Percentiles rank a stretch among this genome's conserved stretches.
phyloP scores from a whole-genome alignment of 2,888 invertebrate genomes.

The Aphrophora alni region DNA sequence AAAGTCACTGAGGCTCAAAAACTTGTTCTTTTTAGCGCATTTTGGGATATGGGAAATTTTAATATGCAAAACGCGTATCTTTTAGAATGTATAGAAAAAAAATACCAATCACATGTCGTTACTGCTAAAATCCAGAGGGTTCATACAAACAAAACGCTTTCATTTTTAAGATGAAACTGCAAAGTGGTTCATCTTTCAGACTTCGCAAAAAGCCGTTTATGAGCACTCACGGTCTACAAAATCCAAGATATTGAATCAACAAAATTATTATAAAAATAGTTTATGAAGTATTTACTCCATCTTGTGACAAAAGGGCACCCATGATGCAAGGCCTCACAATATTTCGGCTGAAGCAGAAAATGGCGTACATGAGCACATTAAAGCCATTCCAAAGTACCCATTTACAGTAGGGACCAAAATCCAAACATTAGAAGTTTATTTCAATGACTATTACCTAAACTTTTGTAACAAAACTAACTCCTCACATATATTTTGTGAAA shows the following conservation, averaged over 20 bases:
- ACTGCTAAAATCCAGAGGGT: conserved; percentile 17
- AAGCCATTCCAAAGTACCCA: conserved; percentile 11
- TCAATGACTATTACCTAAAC: too few relatives aligned
- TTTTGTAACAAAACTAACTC: too few relatives aligned
- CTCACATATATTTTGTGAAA: background rate
- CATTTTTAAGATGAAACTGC: background rate
- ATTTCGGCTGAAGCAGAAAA: background rate
- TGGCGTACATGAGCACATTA: conserved; percentile 17
- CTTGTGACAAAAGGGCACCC: background rate
- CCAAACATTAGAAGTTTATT: too few relatives aligned
- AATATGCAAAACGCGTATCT: conserved; percentile 15
- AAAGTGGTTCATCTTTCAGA: background rate
- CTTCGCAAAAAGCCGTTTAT: background rate
- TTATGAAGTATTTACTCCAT: background rate
- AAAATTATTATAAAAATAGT: conserved; percentile 12
- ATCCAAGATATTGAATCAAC: conserved; percentile 1
- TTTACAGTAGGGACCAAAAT: background rate
- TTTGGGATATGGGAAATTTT: conserved; percentile 25
- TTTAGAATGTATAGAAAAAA: conserved; percentile 6
- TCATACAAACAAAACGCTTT: conserved; percentile 19
- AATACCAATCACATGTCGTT: conserved; percentile 16
- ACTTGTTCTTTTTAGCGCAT: background rate
- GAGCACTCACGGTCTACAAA: conserved; percentile 16
- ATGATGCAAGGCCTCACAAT: background rate
- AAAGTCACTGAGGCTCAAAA: conserved; percentile 12